Evolutionary conservation across 2,888 invertebrate genomes (phyloP).

Genomic region (Neoaliturus tenellus): DNA sequence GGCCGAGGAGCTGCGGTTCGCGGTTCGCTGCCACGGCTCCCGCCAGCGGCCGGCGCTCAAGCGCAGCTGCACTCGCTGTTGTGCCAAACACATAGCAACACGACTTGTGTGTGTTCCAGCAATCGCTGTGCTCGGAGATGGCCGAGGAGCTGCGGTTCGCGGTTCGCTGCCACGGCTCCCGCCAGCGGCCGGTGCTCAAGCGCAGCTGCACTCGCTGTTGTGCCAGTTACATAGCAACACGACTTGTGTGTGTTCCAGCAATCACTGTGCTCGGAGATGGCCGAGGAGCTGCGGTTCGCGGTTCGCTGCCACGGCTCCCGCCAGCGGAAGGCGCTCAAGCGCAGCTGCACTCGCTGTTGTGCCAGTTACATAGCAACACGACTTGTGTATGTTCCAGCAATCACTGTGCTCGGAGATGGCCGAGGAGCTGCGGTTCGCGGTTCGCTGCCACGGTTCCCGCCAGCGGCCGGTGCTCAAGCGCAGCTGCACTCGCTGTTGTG

Average conservation of each 20-base stretch:
- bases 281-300: slow-evolving; percentile 93
- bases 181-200: slow-evolving; percentile 86
- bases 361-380: slow-evolving; percentile 70
- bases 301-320: slow-evolving; percentile 90
- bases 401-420: slow-evolving; percentile 96
- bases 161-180: slow-evolving; percentile 89
- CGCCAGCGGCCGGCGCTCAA: slow-evolving; percentile 87
- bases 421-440: slow-evolving; percentile 93
- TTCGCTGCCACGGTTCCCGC: slow-evolving; percentile 90
- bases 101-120: slow-evolving; percentile 72
- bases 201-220: slow-evolving; percentile 86
- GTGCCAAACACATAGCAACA: slow-evolving; percentile 82
- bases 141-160: slow-evolving; percentile 94
- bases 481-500: slow-evolving; percentile 85
- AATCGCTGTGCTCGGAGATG: slow-evolving; percentile 96
- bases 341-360: slow-evolving; percentile 86
- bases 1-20: slow-evolving; percentile 94
- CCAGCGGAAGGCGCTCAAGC: slow-evolving; percentile 85
- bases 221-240: slow-evolving; percentile 74
- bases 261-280: slow-evolving; percentile 96
- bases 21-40: slow-evolving; percentile 91
- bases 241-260: slow-evolving; percentile 82
- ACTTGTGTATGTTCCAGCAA: slow-evolving; percentile 74
- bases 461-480: slow-evolving; percentile 87
- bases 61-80: slow-evolving; percentile 85